These are phyloP conservation scores for Siderastrea radians DNA, from an alignment of 92 coral and sea anemone species.

Conservation along the genomic window DNA sequence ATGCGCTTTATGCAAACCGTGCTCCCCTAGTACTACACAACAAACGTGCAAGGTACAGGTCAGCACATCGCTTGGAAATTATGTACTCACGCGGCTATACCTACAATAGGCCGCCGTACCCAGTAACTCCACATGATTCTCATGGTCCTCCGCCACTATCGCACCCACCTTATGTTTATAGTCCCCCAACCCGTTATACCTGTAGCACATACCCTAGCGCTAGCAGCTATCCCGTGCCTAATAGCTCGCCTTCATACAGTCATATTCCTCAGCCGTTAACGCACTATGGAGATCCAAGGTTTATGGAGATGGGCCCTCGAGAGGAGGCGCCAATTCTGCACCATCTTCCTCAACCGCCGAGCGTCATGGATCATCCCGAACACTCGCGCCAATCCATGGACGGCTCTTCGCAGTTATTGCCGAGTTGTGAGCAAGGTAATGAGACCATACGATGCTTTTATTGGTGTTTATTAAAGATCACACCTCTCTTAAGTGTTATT, in stretches of 20 bases:
- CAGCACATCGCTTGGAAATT: not conserved
- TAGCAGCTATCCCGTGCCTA: constrained; percentile 41
- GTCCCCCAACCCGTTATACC: constrained; percentile 75
- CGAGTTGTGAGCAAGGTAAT: constrained; percentile 93
- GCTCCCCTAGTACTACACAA: constrained; percentile 22
- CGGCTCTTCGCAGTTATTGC: constrained; percentile 50
- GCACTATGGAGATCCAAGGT: constrained; percentile 82
- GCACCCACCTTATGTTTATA: constrained; percentile 85
- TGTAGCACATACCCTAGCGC: constrained; percentile 75
- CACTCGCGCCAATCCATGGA: constrained; percentile 59
- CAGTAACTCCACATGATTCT: constrained; percentile 76
- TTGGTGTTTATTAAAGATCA: constrained; percentile 74
- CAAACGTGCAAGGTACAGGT: constrained; percentile 34
- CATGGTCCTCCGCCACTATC: constrained; percentile 88
- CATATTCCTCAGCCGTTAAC: constrained; percentile 66
- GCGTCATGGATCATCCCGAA: constrained; percentile 62
- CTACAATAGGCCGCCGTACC: constrained; percentile 80
- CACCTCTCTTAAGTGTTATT: constrained; percentile 73
- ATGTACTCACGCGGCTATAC: constrained; percentile 82
- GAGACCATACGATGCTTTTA: constrained; percentile 59
- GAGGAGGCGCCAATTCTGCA: constrained; percentile 84
- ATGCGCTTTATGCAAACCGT: constrained; percentile 22
- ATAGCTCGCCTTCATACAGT: constrained; percentile 68
- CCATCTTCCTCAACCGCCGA: constrained; percentile 80
- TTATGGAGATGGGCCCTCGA: constrained; percentile 75